Conservation (phyloP, 2,888 invertebrate species). For the Meiosimyza decipiens region DNA sequence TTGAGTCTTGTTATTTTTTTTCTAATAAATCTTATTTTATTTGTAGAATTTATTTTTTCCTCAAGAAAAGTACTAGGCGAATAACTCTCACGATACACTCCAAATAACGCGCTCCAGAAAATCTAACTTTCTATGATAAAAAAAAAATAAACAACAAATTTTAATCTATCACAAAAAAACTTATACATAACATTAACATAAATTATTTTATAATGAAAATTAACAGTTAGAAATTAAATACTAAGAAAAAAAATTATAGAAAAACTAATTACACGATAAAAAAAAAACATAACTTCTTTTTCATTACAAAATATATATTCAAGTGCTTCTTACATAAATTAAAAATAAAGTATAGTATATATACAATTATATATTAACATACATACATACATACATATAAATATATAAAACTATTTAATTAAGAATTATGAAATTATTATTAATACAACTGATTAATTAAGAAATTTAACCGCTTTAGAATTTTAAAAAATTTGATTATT, state of each 20-base stretch:
- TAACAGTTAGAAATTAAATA: conserved; percentile 31
- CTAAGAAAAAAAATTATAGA: conserved; percentile 12
- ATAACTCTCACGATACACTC: neutral
- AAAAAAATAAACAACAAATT: conserved; percentile 24
- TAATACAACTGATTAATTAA: conserved; percentile 32
- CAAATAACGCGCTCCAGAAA: neutral
- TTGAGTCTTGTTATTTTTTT: neutral
- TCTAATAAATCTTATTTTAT: neutral
- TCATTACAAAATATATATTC: conserved; percentile 66
- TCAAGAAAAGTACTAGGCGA: neutral
- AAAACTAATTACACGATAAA: conserved; percentile 38
- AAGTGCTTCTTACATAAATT: conserved; percentile 67
- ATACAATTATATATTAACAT: conserved; percentile 42
- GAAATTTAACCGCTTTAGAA: conserved; percentile 53
- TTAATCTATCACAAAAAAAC: conserved; percentile 29
- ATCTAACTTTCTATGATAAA: conserved; percentile 11
- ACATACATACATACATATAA: conserved; percentile 40
- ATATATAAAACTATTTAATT: conserved; percentile 43
- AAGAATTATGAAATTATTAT: conserved; percentile 33
- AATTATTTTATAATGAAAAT: conserved; percentile 21
- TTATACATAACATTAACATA: neutral
- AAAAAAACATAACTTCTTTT: conserved; percentile 57
- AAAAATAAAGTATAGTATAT: conserved; percentile 53
- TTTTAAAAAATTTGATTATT: conserved; percentile 47
- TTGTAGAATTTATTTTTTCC: neutral